Evolutionary conservation across 2,113 vertebrate species (phyloP).

Genomic region (Phyllopteryx taeniolatus): DNA sequence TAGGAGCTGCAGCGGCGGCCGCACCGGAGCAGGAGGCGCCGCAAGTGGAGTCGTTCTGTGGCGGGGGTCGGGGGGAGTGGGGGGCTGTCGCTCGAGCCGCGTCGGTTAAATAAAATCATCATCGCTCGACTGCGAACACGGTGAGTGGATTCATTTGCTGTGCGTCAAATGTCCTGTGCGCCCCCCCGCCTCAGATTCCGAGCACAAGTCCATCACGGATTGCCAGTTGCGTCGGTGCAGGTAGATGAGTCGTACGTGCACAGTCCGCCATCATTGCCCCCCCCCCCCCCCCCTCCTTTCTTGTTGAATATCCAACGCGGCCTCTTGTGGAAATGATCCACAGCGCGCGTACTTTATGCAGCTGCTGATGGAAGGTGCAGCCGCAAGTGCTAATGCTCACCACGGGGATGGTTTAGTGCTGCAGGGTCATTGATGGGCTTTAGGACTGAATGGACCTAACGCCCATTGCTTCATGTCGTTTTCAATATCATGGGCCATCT

Average conservation of each 20-base stretch:
- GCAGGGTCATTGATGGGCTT: conserved; percentile 31
- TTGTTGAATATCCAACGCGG: conserved; percentile 44
- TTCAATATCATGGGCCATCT: not conserved
- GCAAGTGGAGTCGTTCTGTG: not conserved
- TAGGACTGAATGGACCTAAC: not conserved
- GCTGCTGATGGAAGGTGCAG: conserved; percentile 24
- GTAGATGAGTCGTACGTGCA: conserved; percentile 67
- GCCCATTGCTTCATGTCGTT: not conserved
- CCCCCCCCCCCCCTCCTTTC: not conserved
- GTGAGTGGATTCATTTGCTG: conserved; percentile 63
- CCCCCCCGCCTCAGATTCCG: conserved; percentile 22
- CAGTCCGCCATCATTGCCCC: conserved; percentile 64
- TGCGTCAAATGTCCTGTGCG: conserved; percentile 1
- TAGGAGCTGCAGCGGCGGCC: conserved; percentile 23
- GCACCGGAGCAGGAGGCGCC: conserved; percentile 1
- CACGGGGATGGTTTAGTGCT: conserved; percentile 50
- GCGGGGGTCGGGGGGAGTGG: conserved; percentile 51
- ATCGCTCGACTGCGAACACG: conserved; percentile 55
- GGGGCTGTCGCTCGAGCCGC: conserved; percentile 55
- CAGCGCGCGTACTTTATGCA: conserved; percentile 30
- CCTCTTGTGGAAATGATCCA: conserved; percentile 16
- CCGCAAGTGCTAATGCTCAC: conserved; percentile 30
- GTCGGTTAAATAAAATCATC: conserved; percentile 51
- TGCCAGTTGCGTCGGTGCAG: conserved; percentile 50
- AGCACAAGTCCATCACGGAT: conserved; percentile 30